Base-by-base conservation (phyloP, 2,113 vertebrate species). In the Malurus alboscapulatus region DNA sequence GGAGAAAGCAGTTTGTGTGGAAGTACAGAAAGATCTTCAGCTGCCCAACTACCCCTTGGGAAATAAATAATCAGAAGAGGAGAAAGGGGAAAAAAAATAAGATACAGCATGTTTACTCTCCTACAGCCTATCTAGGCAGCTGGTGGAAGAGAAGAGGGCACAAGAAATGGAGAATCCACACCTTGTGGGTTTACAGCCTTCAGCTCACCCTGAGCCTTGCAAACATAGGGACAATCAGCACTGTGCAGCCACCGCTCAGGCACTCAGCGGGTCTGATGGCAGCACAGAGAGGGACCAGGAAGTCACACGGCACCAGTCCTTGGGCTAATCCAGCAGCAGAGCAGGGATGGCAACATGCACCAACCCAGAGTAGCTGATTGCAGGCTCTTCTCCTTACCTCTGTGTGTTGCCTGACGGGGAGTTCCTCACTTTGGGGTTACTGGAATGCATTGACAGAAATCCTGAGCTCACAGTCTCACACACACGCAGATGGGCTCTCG, bases 381-480 rank as follows among this genome's bases (percentile, higher is more conserved):
- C 54, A 17, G 32, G 48, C 59, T 67, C 96, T 59, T 53, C 42
- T 83, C 55, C 96, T 98, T 97, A 99, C 98, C 98, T 99, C 97
- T 99, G 98, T 94, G 98, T 97, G 98, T 98, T 98, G 98, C 98
- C 98, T 97, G 98, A 98, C 2, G 98, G 98, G 96, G 98, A 99
- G 98, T 98, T 98, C 98, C 98, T 98, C 98, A 98, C 98, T 98
- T 98, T 99, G 97, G 98, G 98, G 97, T 98, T 98, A 97, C 98
- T 98, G 98, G 98, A 98, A 99, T 99, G 98, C 98, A 98, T 99
- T 98, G 98, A 98, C 98, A 98, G 98, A 97, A 98, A 98, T 98
- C 98, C 98, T 98, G 98, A 97, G 97, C 97, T 97, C 92, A 95
- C 97, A 87, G 97, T 97, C 97, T 94, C 95, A 94, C 94, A 97